These are phyloP conservation scores for Hemicrepidius hirtus DNA, from an alignment of 2,888 invertebrate species.

Conservation along the genomic window DNA sequence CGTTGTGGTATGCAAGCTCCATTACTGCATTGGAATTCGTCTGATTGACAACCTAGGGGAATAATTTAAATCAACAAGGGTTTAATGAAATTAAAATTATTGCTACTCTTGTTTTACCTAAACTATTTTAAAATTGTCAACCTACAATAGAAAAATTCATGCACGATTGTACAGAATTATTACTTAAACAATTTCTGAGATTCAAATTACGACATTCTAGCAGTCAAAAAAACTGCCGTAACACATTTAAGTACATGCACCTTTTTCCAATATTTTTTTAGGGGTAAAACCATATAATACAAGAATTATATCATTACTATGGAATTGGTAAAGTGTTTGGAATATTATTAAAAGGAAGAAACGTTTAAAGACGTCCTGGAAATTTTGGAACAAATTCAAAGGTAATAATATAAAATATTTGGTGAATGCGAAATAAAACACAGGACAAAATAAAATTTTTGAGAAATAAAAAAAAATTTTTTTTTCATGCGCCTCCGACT, in stretches of 20 bases:
- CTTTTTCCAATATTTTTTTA: neutral
- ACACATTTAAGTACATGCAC: constrained; percentile 23
- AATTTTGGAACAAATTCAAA: no score
- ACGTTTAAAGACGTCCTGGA: no score
- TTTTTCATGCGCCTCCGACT: no score
- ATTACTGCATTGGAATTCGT: constrained; percentile 81
- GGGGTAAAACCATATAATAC: constrained; percentile 19
- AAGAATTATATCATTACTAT: neutral
- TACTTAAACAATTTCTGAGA: constrained; percentile 31
- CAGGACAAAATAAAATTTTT: no score
- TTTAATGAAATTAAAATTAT: neutral
- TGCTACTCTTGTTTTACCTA: neutral
- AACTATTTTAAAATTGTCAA: constrained; percentile 11
- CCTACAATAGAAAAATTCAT: constrained; percentile 36
- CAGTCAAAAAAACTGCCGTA: constrained; percentile 28
- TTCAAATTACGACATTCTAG: constrained; percentile 28
- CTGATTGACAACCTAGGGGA: constrained; percentile 76
- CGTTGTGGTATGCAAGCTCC: constrained; percentile 76
- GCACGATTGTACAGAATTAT: constrained; percentile 33
- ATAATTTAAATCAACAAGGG: neutral
- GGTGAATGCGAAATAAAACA: no score
- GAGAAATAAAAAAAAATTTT: no score
- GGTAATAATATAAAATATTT: no score
- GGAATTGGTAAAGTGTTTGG: constrained; percentile 1
- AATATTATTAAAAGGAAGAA: neutral